Conservation (phyloP, 2,888 invertebrate genomes). For the Lasius fuliginosus region DNA sequence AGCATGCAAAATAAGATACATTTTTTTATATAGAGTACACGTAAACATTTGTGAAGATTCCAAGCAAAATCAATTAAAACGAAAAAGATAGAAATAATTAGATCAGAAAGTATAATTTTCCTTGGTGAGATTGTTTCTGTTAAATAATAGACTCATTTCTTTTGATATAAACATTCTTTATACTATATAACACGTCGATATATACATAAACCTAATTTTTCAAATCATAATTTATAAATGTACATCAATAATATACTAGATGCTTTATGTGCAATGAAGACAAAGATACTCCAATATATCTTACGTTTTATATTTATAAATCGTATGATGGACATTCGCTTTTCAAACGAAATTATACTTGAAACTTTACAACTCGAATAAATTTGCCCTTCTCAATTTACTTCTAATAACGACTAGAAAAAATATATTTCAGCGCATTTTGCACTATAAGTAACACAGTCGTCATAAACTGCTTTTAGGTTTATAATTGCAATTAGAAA, state of each 20-base stretch:
- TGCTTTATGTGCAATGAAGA: background rate
- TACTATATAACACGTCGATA: background rate
- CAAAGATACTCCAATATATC: background rate
- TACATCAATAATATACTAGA: background rate
- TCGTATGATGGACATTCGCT: background rate
- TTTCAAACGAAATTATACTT: background rate
- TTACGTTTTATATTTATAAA: slow-evolving; percentile 1
- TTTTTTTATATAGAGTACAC: too few relatives aligned
- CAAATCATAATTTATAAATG: slow-evolving; percentile 4
- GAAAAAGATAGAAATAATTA: background rate
- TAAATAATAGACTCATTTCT: background rate
- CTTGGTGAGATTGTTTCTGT: slow-evolving; percentile 1
- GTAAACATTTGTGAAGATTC: background rate
- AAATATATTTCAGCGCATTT: background rate
- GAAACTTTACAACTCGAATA: background rate
- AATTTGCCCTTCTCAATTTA: background rate
- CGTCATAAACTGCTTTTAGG: background rate
- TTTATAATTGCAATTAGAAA: background rate
- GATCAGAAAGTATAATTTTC: background rate
- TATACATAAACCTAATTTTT: background rate
- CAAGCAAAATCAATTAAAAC: background rate
- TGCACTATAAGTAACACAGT: background rate
- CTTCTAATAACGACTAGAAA: background rate
- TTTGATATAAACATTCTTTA: slow-evolving; percentile 2
- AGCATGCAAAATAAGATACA: background rate